A percentile compares a stretch with the other conserved stretches of the same genome.
Conservation (phyloP, 1,140 invertebrate genomes). For the Ericerus pela region DNA sequence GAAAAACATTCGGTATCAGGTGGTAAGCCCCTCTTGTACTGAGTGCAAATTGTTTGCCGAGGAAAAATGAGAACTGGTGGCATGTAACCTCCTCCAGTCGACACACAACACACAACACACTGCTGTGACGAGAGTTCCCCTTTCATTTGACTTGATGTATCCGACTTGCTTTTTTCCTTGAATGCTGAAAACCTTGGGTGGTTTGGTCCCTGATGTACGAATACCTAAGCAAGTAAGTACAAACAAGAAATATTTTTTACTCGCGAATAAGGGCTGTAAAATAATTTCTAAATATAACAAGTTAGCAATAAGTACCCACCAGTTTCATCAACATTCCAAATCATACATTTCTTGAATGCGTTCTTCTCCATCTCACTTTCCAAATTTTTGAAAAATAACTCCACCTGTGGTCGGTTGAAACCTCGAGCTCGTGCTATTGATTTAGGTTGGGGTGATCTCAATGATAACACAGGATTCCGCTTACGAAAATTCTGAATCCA, state of each 20-base stretch:
- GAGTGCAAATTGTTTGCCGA: too few species aligned
- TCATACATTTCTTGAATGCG: slow-evolving; percentile 20
- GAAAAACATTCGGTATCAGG: not conserved
- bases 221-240: slow-evolving; percentile 22
- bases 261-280: not conserved
- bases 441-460: slow-evolving; percentile 31
- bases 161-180: slow-evolving; percentile 29
- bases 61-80: slow-evolving; percentile 31
- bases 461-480: slow-evolving; percentile 28
- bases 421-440: slow-evolving; percentile 28
- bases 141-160: too few species aligned
- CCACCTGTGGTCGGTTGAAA: slow-evolving; percentile 24
- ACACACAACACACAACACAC: slow-evolving; percentile 25
- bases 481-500: slow-evolving; percentile 16
- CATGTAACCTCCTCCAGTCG: slow-evolving; percentile 25
- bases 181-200: slow-evolving; percentile 20
- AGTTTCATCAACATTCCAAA: slow-evolving; percentile 31
- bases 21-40: not conserved
- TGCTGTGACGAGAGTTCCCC: slow-evolving; percentile 27
- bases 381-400: not conserved
- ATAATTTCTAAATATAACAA: too few species aligned
- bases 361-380: slow-evolving; percentile 6
- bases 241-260: slow-evolving; percentile 22
- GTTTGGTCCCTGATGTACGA: not conserved
- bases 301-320: too few species aligned